Conservation (phyloP, 2,113 vertebrate genomes). For the Tor tambroides region DNA sequence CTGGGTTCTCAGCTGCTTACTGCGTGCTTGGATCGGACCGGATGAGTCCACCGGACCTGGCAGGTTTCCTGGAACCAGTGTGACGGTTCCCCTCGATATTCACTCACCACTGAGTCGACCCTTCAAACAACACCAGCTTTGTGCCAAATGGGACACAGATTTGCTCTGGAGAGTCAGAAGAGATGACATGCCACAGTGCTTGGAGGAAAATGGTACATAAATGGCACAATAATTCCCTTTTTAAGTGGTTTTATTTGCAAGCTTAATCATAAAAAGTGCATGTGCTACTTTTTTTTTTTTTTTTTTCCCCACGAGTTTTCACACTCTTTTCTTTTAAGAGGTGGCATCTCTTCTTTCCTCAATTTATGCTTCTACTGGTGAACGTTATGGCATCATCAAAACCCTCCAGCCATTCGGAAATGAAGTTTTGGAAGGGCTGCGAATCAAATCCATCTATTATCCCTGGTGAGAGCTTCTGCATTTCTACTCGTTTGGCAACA, state of each 20-base stretch:
- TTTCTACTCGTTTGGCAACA: background rate
- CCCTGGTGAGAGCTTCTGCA: conserved; percentile 70
- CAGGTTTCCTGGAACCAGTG: conserved; percentile 49
- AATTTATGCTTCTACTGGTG: conserved; percentile 77
- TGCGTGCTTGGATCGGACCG: conserved; percentile 62
- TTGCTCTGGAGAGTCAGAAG: conserved; percentile 57
- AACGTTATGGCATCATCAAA: conserved; percentile 76
- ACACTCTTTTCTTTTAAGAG: conserved; percentile 63
- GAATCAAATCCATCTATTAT: conserved; percentile 63
- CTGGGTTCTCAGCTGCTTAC: conserved; percentile 66
- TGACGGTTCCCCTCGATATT: conserved; percentile 62
- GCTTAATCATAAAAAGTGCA: background rate
- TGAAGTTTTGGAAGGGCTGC: conserved; percentile 67
- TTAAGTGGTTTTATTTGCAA: background rate
- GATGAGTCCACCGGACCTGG: conserved; percentile 40
- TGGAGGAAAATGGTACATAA: conserved; percentile 68
- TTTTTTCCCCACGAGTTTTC: background rate
- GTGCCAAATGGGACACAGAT: conserved; percentile 67
- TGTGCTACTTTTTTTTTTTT: too few relatives aligned
- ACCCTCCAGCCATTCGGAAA: conserved; percentile 63
- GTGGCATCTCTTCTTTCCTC: conserved; percentile 69
- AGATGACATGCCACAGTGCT: conserved; percentile 57
- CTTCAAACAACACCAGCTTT: conserved; percentile 72
- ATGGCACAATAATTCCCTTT: background rate
- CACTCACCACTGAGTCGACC: conserved; percentile 68